Base-by-base conservation (phyloP, 2,797 vertebrate species). In the Typhlichthys eigenmanni region DNA sequence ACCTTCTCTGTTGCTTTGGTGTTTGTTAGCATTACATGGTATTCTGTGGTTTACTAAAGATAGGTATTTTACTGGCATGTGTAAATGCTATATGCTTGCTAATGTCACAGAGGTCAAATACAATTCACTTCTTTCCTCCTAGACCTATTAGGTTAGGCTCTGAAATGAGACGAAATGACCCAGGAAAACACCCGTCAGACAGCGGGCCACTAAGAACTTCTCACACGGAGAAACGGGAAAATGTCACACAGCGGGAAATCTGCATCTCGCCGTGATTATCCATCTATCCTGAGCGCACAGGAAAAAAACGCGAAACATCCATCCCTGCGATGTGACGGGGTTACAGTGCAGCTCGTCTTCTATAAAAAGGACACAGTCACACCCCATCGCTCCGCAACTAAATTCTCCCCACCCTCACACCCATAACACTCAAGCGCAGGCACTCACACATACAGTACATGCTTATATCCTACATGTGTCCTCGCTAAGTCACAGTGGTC, bases 181-280 rank as follows among this genome's bases (percentile, higher is more conserved):
- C 19, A 19, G 19, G 19, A 19, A 19, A 2, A 19, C 19, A 19
- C 19, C 19, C 19, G 19, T 0, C 19, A 19, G 19, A 19, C 2
- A 19, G 19, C 19, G 19, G 19, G 19, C 19, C 19, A 2, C 19
- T 19, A 19, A 19, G 19, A 19, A 19, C 19, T 19, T 19, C 19
- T 19, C 19, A 19, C 19, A 19, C 19, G 19, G 2, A 19, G 19
- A 19, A 19, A 2, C 19, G 2, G 19, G 19, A 19, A 85, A 81
- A 84, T 74, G 65, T 72, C 78, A 84, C 61, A 19, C 2, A 13
- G 76, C 3, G 60, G 50, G 19, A 29, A 66, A 75, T 84, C 72
- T 76, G 83, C 78, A 80, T 81, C 69, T 74, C 43, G 48, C 58
- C 69, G 74, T 83, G 80, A 75, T 47, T 52, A 81, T 81, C 80